Percentiles rank a stretch among this genome's conserved stretches.
phyloP scores from a whole-genome alignment of 2,888 invertebrate species.

The Cerceris rybyensis region DNA sequence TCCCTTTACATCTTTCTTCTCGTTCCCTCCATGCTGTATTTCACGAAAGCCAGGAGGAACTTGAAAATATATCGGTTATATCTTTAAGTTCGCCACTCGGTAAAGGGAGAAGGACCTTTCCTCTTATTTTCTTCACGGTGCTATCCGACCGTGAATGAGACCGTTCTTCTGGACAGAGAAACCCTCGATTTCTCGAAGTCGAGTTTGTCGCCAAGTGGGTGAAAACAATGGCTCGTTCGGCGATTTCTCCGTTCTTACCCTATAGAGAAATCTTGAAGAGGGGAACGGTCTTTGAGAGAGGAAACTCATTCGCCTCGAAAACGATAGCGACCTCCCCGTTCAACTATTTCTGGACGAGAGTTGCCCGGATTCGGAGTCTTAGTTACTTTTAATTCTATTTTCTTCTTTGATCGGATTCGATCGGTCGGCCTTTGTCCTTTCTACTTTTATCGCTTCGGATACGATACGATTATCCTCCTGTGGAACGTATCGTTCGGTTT shows the following conservation, averaged over 20 bases:
- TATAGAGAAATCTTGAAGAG: conserved; percentile 29
- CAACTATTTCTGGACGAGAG: conserved; percentile 14
- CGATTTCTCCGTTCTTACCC: conserved; percentile 39
- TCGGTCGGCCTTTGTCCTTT: conserved; percentile 4
- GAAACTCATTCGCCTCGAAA: conserved; percentile 32
- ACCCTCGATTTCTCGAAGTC: conserved; percentile 54
- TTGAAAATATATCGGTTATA: conserved; percentile 42
- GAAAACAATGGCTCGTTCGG: conserved; percentile 73
- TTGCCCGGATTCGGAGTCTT: conserved; percentile 28
- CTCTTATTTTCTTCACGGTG: conserved; percentile 46
- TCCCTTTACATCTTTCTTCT: conserved; percentile 24
- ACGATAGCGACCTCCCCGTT: conserved; percentile 32
- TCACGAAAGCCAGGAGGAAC: conserved; percentile 6
- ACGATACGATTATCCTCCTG: not conserved
- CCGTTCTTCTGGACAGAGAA: conserved; percentile 41
- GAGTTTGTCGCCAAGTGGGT: conserved; percentile 67
- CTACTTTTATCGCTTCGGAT: not conserved
- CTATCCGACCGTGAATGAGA: conserved; percentile 50
- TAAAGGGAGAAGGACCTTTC: conserved; percentile 17
- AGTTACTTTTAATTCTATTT: conserved; percentile 60
- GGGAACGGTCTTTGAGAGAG: conserved; percentile 14
- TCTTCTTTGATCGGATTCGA: conserved; percentile 28
- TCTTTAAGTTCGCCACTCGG: conserved; percentile 27
- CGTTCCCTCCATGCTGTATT: conserved; percentile 36
- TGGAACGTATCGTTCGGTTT: not conserved